These are phyloP conservation scores for Oryctes rhinoceros DNA, from an alignment of 1,140 invertebrate genomes.

Conservation along the genomic window DNA sequence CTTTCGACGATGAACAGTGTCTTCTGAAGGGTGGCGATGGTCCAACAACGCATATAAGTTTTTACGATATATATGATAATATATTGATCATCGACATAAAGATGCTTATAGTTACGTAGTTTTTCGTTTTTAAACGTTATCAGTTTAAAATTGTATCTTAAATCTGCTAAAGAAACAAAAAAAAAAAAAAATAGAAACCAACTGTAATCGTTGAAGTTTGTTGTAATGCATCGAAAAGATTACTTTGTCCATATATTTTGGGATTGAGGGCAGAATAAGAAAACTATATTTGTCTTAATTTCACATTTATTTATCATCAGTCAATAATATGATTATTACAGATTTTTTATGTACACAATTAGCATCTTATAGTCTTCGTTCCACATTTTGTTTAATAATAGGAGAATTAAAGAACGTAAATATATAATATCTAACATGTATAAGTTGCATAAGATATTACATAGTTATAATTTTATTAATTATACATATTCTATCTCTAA, in stretches of 20 bases:
- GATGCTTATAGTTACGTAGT: too few species aligned
- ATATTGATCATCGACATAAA: too few species aligned
- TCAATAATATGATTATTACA: constrained; percentile 15
- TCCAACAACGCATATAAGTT: too few species aligned
- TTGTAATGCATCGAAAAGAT: neutral
- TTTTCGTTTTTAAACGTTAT: too few species aligned
- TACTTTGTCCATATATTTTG: neutral
- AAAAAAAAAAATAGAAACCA: too few species aligned
- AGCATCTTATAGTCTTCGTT: constrained; percentile 14
- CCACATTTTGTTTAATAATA: constrained; percentile 9
- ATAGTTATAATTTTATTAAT: neutral
- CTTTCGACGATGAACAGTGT: too few species aligned
- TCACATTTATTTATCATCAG: constrained; percentile 22
- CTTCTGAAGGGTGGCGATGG: too few species aligned
- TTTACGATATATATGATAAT: too few species aligned
- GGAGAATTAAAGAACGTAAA: constrained; percentile 10
- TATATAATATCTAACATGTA: neutral
- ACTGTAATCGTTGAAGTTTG: too few species aligned
- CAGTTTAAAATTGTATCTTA: too few species aligned
- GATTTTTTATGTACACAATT: constrained; percentile 11
- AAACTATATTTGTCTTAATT: neutral
- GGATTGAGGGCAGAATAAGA: neutral
- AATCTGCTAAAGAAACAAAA: too few species aligned
- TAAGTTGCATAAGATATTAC: neutral
- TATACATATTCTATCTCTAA: neutral